Conservation (phyloP, 2,797 vertebrate species). For the Amphiprion clarkii region DNA sequence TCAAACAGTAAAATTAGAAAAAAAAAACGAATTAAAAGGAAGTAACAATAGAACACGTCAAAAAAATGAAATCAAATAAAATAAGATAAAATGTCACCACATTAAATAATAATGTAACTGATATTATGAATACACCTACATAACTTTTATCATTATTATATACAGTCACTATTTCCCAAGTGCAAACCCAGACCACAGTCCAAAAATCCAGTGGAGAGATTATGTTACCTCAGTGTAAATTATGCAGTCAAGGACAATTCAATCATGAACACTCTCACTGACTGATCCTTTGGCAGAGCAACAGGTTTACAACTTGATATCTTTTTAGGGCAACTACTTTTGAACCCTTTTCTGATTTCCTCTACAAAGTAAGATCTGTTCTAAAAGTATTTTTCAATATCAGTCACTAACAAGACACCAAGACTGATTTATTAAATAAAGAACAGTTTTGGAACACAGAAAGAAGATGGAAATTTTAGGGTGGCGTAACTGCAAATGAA, state of each 20-base stretch:
- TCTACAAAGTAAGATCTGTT: neutral
- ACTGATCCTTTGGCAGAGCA: constrained; percentile 5
- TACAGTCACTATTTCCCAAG: neutral
- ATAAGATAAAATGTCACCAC: too few relatives aligned
- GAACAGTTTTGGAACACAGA: neutral
- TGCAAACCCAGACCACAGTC: neutral
- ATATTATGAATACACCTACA: neutral
- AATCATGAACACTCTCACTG: constrained; percentile 22
- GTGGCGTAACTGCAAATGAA: neutral
- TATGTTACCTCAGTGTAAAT: constrained; percentile 30
- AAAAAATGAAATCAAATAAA: too few relatives aligned
- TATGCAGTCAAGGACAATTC: constrained; percentile 27
- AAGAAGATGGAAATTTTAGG: neutral
- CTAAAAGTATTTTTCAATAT: neutral
- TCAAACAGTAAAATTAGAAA: too few relatives aligned
- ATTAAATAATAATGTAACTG: too few relatives aligned
- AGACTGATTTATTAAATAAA: neutral
- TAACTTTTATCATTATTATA: neutral
- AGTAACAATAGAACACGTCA: too few relatives aligned
- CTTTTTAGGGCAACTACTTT: neutral
- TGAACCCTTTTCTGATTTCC: neutral
- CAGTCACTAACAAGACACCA: neutral
- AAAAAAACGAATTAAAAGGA: too few relatives aligned
- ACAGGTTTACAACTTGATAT: constrained; percentile 2
- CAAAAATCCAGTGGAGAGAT: constrained; percentile 26